phyloP scores from a whole-genome alignment of 1,140 invertebrate species.

The Macrosteles quadrilineatus region DNA sequence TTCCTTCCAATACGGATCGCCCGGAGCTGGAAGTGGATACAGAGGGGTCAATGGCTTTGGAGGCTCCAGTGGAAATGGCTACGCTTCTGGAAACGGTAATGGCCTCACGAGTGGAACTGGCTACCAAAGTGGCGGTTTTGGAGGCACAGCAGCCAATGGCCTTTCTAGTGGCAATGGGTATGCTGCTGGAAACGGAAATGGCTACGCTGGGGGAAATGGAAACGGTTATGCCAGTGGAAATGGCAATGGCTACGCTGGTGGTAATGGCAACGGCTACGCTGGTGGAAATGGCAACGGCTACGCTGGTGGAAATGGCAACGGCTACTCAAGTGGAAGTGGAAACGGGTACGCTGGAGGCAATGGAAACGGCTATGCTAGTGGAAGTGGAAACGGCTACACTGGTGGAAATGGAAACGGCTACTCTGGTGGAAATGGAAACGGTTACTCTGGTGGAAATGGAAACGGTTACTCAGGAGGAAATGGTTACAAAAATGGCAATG shows the following conservation, averaged over 20 bases:
- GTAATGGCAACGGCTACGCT: not conserved
- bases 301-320: not conserved
- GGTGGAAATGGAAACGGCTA: constrained; percentile 10
- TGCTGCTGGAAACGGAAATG: not conserved
- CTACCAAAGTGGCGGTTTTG: not conserved
- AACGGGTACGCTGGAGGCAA: not conserved
- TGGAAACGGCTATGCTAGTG: not conserved
- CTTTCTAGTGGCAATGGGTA: no score
- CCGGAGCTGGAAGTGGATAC: constrained; percentile 19
- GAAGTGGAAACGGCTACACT: constrained; percentile 21
- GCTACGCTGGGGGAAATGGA: constrained; percentile 26
- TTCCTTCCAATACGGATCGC: constrained; percentile 22
- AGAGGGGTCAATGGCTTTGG: constrained; percentile 1
- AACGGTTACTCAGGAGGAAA: constrained; percentile 17
- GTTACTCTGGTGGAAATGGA: constrained; percentile 10
- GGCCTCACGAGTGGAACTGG: not conserved
- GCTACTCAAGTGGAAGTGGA: not conserved
- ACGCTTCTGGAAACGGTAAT: constrained; percentile 11
- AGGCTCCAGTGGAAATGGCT: constrained; percentile 26
- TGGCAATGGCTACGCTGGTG: not conserved
- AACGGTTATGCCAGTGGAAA: constrained; percentile 10
- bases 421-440: not conserved
- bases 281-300: constrained; percentile 25
- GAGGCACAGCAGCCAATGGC: no score
- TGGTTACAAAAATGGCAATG: not conserved